These are phyloP conservation scores for Esox masquinongy DNA, from an alignment of 2,797 vertebrate genomes.

Conservation along the genomic window DNA sequence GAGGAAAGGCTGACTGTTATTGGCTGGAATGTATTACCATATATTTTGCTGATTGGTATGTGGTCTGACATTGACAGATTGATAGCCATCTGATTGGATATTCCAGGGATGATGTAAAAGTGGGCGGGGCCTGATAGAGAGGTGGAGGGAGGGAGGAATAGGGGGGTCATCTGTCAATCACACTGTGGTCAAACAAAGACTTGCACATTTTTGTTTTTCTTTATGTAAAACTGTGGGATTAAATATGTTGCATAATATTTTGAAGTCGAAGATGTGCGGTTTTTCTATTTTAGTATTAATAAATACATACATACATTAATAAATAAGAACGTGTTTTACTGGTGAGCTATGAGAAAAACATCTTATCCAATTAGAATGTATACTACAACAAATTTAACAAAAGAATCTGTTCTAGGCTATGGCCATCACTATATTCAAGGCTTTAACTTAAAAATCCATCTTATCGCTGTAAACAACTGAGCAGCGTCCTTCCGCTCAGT, in stretches of 20 bases:
- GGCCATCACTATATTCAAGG: background rate
- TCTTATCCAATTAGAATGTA: background rate
- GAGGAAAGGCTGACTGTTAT: background rate
- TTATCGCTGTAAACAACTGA: background rate
- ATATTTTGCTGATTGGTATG: slow-evolving; percentile 4
- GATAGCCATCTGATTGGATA: slow-evolving; percentile 8
- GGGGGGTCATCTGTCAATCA: slow-evolving; percentile 6
- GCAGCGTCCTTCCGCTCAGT: background rate
- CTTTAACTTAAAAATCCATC: background rate
- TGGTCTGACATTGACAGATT: slow-evolving; percentile 17
- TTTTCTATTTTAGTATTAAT: background rate
- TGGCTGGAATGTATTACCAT: background rate
- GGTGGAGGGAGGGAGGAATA: background rate
- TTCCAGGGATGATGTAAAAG: slow-evolving; percentile 2
- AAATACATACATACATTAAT: background rate
- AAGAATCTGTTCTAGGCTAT: background rate
- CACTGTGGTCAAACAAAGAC: slow-evolving; percentile 1
- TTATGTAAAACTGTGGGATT: background rate
- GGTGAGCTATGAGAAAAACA: background rate
- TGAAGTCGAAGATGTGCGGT: background rate
- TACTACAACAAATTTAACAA: background rate
- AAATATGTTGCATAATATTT: background rate
- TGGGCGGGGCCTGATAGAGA: slow-evolving; percentile 1
- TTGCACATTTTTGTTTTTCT: background rate
- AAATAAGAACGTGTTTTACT: background rate